Conservation (phyloP, 2,797 vertebrate species). For the Microctenopoma stevenorrisi region DNA sequence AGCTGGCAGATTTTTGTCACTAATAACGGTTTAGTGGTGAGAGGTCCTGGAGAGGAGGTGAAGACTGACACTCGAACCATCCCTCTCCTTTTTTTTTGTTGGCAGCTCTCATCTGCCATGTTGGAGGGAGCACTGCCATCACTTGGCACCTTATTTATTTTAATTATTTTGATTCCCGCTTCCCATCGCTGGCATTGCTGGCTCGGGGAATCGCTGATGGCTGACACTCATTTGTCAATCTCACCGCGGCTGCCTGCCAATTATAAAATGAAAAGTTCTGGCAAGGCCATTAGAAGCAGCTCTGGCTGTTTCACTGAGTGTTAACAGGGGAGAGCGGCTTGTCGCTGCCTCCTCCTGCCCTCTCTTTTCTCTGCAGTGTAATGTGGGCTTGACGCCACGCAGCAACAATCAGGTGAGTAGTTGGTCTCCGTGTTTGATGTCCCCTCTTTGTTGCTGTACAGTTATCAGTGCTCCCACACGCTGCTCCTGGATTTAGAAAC, state of each 20-base stretch:
- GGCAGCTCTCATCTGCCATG: slow-evolving; percentile 67
- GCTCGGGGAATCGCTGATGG: slow-evolving; percentile 76
- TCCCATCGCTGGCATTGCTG: slow-evolving; percentile 72
- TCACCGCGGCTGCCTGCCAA: slow-evolving; percentile 78
- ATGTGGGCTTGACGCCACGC: slow-evolving; percentile 23
- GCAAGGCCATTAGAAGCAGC: slow-evolving; percentile 78
- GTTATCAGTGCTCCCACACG: slow-evolving; percentile 36
- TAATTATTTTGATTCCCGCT: slow-evolving; percentile 84
- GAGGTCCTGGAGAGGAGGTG: slow-evolving; percentile 66
- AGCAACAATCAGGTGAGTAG: slow-evolving; percentile 50
- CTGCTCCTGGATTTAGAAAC: slow-evolving; percentile 46
- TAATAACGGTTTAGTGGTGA: slow-evolving; percentile 72
- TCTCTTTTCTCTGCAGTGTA: slow-evolving; percentile 20
- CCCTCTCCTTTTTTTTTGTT: slow-evolving; percentile 37
- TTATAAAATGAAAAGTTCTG: slow-evolving; percentile 84
- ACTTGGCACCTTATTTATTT: slow-evolving; percentile 85
- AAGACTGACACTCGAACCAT: slow-evolving; percentile 60
- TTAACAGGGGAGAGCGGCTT: slow-evolving; percentile 64
- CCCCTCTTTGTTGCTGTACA: slow-evolving; percentile 41
- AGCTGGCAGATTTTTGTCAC: slow-evolving; percentile 70
- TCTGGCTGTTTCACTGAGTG: slow-evolving; percentile 72
- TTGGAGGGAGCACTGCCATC: slow-evolving; percentile 68
- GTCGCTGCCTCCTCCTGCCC: slow-evolving; percentile 40
- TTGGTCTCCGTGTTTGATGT: slow-evolving; percentile 46
- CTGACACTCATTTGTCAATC: slow-evolving; percentile 86